Evolutionary conservation across 2,113 vertebrate species (phyloP).

Genomic region (Trogon melanurus): DNA sequence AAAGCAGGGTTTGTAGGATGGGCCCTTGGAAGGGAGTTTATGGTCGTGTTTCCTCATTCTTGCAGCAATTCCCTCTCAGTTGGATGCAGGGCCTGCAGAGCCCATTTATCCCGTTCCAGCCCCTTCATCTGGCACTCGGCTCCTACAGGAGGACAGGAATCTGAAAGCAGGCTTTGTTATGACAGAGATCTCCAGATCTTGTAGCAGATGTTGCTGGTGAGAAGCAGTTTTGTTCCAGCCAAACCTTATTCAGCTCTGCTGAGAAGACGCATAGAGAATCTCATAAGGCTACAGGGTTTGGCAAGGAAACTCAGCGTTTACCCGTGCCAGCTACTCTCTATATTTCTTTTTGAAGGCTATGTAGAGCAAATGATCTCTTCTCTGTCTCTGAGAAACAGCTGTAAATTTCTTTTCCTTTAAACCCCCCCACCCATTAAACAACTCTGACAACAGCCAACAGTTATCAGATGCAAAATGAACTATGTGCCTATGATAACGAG

Average conservation of each 20-base stretch:
- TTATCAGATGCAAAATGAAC: constrained; percentile 50
- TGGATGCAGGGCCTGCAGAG: constrained; percentile 1
- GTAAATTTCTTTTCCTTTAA: constrained; percentile 61
- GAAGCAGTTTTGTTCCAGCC: constrained; percentile 59
- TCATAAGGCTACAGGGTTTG: constrained; percentile 60
- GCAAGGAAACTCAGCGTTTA: constrained; percentile 44
- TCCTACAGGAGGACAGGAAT: constrained; percentile 52
- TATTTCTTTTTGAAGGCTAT: constrained; percentile 59
- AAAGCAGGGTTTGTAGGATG: background rate
- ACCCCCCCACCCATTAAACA: constrained; percentile 17
- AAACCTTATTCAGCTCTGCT: constrained; percentile 42
- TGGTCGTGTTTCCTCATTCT: background rate
- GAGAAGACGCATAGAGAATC: constrained; percentile 42
- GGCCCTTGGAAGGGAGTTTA: background rate
- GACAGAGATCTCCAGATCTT: constrained; percentile 63
- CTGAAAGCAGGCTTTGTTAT: constrained; percentile 59
- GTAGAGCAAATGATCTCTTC: constrained; percentile 55
- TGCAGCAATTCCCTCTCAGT: background rate
- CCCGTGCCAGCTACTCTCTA: constrained; percentile 37
- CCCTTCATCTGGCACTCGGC: constrained; percentile 42
- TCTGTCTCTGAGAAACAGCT: constrained; percentile 55
- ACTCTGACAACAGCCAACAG: constrained; percentile 34
- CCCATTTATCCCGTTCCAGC: constrained; percentile 46
- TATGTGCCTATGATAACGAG: constrained; percentile 24
- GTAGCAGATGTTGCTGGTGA: constrained; percentile 64